These are phyloP conservation scores for Pundamilia nyererei DNA, from an alignment of 2,113 vertebrate genomes.

Conservation along the genomic window DNA sequence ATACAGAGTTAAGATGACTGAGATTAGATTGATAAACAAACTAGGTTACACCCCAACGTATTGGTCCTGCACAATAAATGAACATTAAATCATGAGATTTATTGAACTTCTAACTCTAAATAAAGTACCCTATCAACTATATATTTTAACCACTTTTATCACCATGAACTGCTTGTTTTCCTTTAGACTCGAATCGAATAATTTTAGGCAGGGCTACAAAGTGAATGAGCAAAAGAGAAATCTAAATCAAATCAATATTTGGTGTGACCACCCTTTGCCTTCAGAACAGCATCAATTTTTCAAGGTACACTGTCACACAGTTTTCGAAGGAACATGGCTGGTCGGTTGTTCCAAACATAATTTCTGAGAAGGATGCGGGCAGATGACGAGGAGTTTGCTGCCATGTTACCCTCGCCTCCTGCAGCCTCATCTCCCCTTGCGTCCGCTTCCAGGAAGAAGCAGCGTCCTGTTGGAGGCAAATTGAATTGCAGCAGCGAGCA, in stretches of 20 bases:
- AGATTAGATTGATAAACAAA: background rate
- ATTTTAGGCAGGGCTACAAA: background rate
- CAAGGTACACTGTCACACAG: background rate
- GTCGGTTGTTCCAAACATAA: background rate
- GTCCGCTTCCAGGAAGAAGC: background rate
- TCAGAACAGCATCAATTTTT: background rate
- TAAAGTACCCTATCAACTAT: background rate
- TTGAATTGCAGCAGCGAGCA: background rate
- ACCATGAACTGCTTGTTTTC: background rate
- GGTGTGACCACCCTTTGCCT: background rate
- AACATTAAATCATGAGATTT: background rate
- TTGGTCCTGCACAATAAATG: background rate
- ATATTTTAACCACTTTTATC: background rate
- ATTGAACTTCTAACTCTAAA: background rate
- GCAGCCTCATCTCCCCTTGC: background rate
- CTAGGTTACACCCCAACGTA: background rate
- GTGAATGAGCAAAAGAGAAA: background rate
- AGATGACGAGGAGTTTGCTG: background rate
- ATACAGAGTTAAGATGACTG: background rate
- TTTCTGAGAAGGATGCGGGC: background rate
- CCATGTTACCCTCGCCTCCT: background rate
- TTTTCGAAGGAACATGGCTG: background rate
- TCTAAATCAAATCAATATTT: background rate
- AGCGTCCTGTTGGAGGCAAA: background rate
- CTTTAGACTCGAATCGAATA: background rate